A percentile compares a stretch with the other conserved stretches of the same genome.
Evolutionary conservation across 2,113 vertebrate species (phyloP).

Genomic region (Brachyhypopomus gauderio): DNA sequence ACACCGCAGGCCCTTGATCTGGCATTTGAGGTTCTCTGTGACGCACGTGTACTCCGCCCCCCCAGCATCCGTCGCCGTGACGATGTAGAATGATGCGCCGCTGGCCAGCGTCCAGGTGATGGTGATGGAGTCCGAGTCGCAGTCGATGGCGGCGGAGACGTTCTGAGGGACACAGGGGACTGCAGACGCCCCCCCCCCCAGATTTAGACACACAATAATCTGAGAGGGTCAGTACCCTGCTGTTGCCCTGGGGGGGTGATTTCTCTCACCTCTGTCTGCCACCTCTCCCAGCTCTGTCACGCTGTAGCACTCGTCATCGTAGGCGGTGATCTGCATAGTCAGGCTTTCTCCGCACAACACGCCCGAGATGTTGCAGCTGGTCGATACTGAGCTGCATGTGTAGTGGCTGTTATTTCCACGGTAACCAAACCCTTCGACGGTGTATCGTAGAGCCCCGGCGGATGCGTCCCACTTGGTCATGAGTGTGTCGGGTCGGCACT

Average conservation of each 20-base stretch:
- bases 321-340: conserved; percentile 69
- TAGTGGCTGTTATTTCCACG: conserved; percentile 53
- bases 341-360: conserved; percentile 74
- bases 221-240: background rate
- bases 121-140: conserved; percentile 61
- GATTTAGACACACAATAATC: background rate
- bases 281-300: conserved; percentile 57
- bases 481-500: conserved; percentile 65
- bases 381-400: conserved; percentile 71
- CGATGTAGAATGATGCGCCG: conserved; percentile 67
- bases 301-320: conserved; percentile 71
- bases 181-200: conserved; percentile 41
- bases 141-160: conserved; percentile 63
- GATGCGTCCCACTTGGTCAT: conserved; percentile 71
- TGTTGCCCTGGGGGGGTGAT: background rate
- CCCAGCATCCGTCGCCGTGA: conserved; percentile 52
- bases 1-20: conserved; percentile 68
- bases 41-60: conserved; percentile 64
- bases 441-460: conserved; percentile 69
- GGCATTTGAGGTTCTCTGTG: conserved; percentile 55
- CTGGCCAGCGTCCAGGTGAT: conserved; percentile 63
- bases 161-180: conserved; percentile 72
- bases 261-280: conserved; percentile 69
- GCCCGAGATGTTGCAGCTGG: conserved; percentile 70
- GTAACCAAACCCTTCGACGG: conserved; percentile 70